Evolutionary conservation across 2,888 invertebrate species (phyloP).

Genomic region (Nemapogon koenigi): DNA sequence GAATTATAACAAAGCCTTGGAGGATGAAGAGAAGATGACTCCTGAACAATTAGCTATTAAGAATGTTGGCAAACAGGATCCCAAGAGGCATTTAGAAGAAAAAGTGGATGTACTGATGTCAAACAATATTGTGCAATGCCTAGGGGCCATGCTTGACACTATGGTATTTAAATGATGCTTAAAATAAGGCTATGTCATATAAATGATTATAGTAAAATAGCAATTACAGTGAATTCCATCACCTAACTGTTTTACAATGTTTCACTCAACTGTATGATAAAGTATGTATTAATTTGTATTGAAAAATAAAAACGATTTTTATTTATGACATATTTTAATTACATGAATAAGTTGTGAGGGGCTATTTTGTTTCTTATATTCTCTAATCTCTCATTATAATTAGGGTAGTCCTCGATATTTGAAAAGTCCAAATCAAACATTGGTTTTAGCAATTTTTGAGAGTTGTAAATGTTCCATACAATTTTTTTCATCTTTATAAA

Average conservation of each 20-base stretch:
- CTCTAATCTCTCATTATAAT: constrained; percentile 27
- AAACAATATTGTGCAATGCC: constrained; percentile 95
- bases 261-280: background rate
- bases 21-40: constrained; percentile 99
- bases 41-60: constrained; percentile 99
- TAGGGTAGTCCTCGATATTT: constrained; percentile 27
- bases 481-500: constrained; percentile 36
- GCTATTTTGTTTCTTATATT: constrained; percentile 39
- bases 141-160: constrained; percentile 94
- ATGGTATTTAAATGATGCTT: constrained; percentile 58
- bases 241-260: background rate
- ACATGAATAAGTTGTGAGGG: constrained; percentile 34
- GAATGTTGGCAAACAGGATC: constrained; percentile 99
- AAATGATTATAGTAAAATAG: background rate
- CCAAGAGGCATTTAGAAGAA: constrained; percentile 98
- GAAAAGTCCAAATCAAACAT: constrained; percentile 48
- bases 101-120: constrained; percentile 97
- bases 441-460: constrained; percentile 32
- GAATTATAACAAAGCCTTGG: constrained; percentile 96
- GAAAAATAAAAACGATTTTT: constrained; percentile 33
- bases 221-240: background rate
- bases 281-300: constrained; percentile 17
- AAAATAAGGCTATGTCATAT: background rate
- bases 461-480: constrained; percentile 33
- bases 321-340: constrained; percentile 21